Evolutionary conservation across 2,113 vertebrate species (phyloP).

Genomic region (Calypte anna): DNA sequence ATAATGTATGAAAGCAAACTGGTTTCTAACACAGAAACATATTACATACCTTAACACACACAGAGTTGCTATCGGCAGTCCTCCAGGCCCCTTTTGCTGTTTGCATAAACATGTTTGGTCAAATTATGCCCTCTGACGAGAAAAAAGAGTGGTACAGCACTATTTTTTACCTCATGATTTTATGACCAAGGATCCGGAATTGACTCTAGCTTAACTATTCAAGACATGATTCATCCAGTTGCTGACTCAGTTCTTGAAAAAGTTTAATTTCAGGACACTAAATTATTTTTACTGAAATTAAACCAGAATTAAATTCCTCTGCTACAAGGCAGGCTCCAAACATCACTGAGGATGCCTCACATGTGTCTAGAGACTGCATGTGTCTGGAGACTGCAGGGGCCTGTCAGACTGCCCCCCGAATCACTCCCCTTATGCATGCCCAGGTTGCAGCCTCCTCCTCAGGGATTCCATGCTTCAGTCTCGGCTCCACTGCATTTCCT

Average conservation of each 20-base stretch:
- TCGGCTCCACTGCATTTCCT: neutral
- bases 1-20: neutral
- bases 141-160: accelerated
- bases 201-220: neutral
- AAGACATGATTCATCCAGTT: neutral
- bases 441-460: neutral
- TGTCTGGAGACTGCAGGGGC: no score
- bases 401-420: neutral
- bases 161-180: neutral
- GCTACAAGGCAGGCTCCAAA: neutral
- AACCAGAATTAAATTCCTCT: neutral
- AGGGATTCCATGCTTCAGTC: neutral
- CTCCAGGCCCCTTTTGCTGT: no score
- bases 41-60: accelerated
- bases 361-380: neutral
- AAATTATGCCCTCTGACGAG: neutral
- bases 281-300: neutral
- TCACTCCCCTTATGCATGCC: no score
- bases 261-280: neutral
- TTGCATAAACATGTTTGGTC: neutral
- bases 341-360: neutral
- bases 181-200: neutral
- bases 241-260: neutral
- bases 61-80: neutral
- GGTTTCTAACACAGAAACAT: neutral